These are phyloP conservation scores for Clunio marinus DNA, from an alignment of 2,888 invertebrate genomes.

Conservation along the genomic window DNA sequence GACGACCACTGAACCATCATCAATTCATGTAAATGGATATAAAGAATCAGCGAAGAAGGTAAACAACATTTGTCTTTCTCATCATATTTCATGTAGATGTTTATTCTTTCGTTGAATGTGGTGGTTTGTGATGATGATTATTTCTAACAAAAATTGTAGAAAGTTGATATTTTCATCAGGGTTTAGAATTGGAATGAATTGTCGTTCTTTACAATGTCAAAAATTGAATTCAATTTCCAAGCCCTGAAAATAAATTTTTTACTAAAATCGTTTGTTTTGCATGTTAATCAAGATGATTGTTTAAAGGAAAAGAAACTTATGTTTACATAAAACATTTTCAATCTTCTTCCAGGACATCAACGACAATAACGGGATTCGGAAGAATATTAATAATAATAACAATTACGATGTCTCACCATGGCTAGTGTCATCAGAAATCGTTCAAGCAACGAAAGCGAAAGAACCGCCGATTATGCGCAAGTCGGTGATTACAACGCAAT, in stretches of 20 bases:
- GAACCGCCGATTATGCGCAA: slow-evolving; percentile 73
- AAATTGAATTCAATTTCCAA: no score
- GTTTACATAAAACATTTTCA: neutral
- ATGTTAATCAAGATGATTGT: no score
- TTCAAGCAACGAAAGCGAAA: slow-evolving; percentile 61
- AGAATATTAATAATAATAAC: slow-evolving; percentile 58
- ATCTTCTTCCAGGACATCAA: slow-evolving; percentile 53
- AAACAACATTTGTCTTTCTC: neutral
- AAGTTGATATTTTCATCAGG: no score
- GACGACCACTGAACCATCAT: neutral
- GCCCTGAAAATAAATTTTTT: no score
- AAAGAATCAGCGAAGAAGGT: slow-evolving; percentile 3
- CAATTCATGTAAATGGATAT: neutral
- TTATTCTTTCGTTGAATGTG: no score
- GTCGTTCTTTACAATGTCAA: no score
- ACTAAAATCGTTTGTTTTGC: no score
- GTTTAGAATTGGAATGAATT: no score
- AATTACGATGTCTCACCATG: slow-evolving; percentile 70
- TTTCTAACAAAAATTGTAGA: no score
- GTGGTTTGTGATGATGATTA: no score
- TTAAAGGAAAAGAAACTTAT: no score
- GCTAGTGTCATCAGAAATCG: slow-evolving; percentile 72
- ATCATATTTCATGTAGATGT: neutral
- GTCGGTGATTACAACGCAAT: slow-evolving; percentile 82
- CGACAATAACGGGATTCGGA: slow-evolving; percentile 52